These are phyloP conservation scores for Drosophila lacteicornis DNA, from an alignment of 1,140 invertebrate species.

Conservation along the genomic window DNA sequence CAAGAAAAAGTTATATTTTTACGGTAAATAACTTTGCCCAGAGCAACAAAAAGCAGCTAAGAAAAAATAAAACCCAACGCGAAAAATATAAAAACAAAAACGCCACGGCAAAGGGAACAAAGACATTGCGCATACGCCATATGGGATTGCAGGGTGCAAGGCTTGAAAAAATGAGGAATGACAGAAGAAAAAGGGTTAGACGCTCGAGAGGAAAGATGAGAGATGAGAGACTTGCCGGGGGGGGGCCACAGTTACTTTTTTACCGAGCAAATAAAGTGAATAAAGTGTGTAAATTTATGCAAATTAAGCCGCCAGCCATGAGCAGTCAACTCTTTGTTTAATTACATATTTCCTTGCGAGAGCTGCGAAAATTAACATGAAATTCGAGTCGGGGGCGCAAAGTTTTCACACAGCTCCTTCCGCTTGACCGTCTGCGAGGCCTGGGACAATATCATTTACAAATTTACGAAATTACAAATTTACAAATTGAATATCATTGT, in stretches of 20 bases:
- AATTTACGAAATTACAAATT: constrained; percentile 52
- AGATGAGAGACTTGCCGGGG: constrained; percentile 4
- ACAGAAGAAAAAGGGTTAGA: constrained; percentile 6
- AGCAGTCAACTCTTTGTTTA: constrained; percentile 51
- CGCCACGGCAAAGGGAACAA: constrained; percentile 29
- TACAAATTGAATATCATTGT: constrained; percentile 61
- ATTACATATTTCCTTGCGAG: constrained; percentile 49
- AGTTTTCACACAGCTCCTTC: constrained; percentile 11
- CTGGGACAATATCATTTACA: constrained; percentile 44
- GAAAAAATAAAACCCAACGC: constrained; percentile 10
- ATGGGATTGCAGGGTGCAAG: constrained; percentile 24
- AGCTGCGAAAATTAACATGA: constrained; percentile 37
- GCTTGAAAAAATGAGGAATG: constrained; percentile 20
- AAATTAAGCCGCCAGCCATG: constrained; percentile 53
- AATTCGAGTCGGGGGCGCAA: constrained; percentile 12
- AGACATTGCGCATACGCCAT: constrained; percentile 53
- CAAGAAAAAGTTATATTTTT: constrained; percentile 70
- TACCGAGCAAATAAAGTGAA: constrained; percentile 22
- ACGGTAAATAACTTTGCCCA: constrained; percentile 64
- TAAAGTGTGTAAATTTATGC: constrained; percentile 59
- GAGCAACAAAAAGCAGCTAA: constrained; percentile 31
- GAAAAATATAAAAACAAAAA: constrained; percentile 9
- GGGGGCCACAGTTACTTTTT: constrained; percentile 3
- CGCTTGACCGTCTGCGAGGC: neutral
- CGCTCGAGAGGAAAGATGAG: neutral